phyloP scores from a whole-genome alignment of 1,140 invertebrate species.

The Mactra quadrangularis region DNA sequence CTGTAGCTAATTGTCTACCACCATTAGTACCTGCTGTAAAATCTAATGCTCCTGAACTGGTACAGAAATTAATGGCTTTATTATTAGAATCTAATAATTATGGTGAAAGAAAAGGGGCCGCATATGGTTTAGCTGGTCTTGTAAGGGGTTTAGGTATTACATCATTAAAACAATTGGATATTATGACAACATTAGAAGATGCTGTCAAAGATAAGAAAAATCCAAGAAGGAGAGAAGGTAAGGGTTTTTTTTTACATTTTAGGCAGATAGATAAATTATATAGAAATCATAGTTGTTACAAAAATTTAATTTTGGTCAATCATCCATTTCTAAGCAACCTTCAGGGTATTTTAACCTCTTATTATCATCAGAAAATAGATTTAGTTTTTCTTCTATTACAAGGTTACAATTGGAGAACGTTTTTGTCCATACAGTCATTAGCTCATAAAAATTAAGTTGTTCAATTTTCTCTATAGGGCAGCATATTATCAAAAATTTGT shows the following conservation, averaged over 20 bases:
- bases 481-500: too few species aligned
- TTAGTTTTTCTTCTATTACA: too few species aligned
- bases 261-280: too few species aligned
- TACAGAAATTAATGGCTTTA: conserved; percentile 93
- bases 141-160: conserved; percentile 98
- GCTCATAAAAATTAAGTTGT: too few species aligned
- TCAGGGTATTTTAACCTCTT: too few species aligned
- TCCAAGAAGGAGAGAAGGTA: conserved; percentile 94
- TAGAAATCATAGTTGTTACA: too few species aligned
- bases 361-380: background rate
- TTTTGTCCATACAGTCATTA: too few species aligned
- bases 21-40: conserved; percentile 96
- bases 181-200: conserved; percentile 96
- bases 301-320: too few species aligned
- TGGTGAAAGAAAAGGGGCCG: conserved; percentile 92
- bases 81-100: conserved; percentile 97
- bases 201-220: conserved; percentile 99
- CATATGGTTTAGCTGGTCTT: conserved; percentile 84
- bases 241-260: too few species aligned
- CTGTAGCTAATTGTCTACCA: conserved; percentile 97
- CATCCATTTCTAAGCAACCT: too few species aligned
- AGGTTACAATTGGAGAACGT: too few species aligned
- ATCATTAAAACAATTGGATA: conserved; percentile 96
- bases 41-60: conserved; percentile 93
- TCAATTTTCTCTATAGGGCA: too few species aligned